Evolutionary conservation across 2,797 vertebrate genomes (phyloP).

Genomic region (Gallinago stenura): DNA sequence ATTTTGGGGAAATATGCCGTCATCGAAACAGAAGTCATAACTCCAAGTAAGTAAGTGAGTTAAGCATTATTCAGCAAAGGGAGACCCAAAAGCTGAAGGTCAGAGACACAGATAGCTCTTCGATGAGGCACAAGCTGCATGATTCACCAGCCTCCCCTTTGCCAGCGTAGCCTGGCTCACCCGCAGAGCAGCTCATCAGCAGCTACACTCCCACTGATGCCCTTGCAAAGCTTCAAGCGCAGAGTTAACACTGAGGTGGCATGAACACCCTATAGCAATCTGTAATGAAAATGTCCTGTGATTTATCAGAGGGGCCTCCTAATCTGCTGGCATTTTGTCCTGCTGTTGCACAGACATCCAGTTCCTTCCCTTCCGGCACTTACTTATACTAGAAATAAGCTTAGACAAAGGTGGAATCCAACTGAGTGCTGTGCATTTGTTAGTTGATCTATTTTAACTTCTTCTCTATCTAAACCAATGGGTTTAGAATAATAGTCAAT

Average conservation of each 20-base stretch:
- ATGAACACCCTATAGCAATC: not conserved
- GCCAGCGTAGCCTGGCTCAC: not conserved
- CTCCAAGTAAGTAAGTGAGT: not conserved
- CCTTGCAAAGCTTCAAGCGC: not conserved
- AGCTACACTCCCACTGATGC: not conserved
- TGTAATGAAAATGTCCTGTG: not conserved
- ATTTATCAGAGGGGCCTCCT: not conserved
- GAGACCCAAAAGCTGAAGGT: not conserved
- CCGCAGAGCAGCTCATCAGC: not conserved
- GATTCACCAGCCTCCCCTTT: not conserved
- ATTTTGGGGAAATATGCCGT: not conserved
- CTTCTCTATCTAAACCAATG: not conserved
- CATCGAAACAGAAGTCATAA: not conserved
- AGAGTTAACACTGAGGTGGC: not conserved
- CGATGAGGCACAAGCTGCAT: not conserved
- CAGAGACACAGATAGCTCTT: not conserved
- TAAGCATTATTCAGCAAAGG: not conserved
- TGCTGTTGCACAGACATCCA: not conserved
- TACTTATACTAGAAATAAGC: not conserved
- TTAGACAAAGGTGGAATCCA: not conserved
- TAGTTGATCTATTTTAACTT: not conserved
- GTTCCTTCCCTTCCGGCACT: not conserved
- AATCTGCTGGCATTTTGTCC: not conserved
- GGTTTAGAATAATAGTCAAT: not conserved
- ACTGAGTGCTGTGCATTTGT: not conserved